Evolutionary conservation across 2,113 vertebrate genomes (phyloP).

Genomic region (Campylorhamphus procurvoides): DNA sequence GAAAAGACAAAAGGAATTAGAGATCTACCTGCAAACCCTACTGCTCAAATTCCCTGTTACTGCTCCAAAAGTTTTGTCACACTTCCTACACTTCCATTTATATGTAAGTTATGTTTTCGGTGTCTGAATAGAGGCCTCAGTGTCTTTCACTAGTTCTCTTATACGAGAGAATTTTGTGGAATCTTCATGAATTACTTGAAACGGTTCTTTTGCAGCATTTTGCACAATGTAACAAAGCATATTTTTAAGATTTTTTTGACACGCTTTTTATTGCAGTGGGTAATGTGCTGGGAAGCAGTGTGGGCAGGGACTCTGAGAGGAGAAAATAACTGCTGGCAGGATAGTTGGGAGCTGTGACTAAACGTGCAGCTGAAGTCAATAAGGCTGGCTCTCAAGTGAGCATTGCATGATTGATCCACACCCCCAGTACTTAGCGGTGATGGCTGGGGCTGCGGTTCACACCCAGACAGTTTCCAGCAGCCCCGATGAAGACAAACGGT

Average conservation of each 20-base stretch:
- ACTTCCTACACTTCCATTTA: conserved; percentile 90
- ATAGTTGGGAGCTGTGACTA: background rate
- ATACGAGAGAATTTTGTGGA: background rate
- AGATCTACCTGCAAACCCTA: conserved; percentile 92
- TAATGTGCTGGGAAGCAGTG: background rate
- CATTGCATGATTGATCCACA: background rate
- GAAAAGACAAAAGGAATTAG: conserved; percentile 92
- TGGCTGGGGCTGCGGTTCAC: background rate
- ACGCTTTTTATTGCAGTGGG: background rate
- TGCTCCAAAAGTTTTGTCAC: conserved; percentile 84
- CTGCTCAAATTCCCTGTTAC: conserved; percentile 83
- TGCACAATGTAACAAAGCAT: background rate
- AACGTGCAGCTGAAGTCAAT: conserved; percentile 1
- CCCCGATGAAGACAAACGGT: background rate
- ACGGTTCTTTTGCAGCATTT: background rate
- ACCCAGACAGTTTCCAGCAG: background rate
- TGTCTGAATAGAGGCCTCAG: background rate
- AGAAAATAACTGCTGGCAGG: background rate
- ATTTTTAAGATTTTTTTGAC: background rate
- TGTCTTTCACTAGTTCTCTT: background rate
- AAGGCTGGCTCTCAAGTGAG: background rate
- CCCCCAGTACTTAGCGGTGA: background rate
- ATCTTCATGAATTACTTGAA: background rate
- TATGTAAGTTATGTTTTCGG: conserved; percentile 85
- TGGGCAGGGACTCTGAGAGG: background rate